These are phyloP conservation scores for Bos javanicus DNA, from an alignment of 2,113 vertebrate species.

Conservation along the genomic window DNA sequence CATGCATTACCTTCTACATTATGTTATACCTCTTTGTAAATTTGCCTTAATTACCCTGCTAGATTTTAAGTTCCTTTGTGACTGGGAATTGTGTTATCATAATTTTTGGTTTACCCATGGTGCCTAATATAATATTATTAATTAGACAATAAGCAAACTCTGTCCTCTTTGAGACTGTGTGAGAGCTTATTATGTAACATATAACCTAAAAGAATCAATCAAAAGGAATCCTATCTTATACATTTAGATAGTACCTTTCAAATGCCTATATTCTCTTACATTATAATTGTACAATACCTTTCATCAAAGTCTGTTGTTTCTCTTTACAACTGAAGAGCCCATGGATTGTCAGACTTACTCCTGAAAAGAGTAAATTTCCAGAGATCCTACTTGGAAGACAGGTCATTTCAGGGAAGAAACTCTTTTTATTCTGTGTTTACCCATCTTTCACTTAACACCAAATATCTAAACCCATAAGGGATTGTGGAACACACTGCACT, in stretches of 20 bases:
- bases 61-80: not conserved
- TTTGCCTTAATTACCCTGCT: not conserved
- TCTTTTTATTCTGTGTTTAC: not conserved
- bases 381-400: not conserved
- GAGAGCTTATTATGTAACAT: constrained; percentile 42
- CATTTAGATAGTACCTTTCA: not conserved
- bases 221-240: constrained; percentile 23
- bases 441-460: not conserved
- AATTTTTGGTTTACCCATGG: constrained; percentile 4
- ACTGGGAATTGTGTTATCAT: not conserved
- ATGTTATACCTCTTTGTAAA: not conserved
- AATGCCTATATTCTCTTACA: constrained; percentile 15
- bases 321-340: not conserved
- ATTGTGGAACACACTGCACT: not conserved
- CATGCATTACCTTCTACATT: not conserved
- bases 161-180: not conserved
- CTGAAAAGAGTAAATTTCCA: not conserved
- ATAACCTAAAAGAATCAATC: constrained; percentile 32
- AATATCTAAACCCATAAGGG: not conserved
- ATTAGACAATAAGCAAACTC: constrained; percentile 40
- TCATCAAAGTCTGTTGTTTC: not conserved
- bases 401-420: not conserved
- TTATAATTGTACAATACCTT: not conserved
- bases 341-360: not conserved
- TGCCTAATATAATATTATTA: constrained; percentile 48